Conservation (phyloP, 2,113 vertebrate genomes). For the Hippocampus guttulatus region DNA sequence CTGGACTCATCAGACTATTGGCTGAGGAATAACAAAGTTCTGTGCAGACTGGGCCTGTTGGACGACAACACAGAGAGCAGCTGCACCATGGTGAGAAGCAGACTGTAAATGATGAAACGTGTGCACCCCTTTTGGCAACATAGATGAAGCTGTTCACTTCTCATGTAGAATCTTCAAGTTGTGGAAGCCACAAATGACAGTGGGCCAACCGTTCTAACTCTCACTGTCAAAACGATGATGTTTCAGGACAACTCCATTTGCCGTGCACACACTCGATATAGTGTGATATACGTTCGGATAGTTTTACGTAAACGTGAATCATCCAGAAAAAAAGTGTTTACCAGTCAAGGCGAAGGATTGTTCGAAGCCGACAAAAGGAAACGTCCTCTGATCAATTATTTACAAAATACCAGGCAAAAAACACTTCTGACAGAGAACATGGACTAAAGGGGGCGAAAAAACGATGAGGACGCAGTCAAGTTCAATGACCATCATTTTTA, state of each 20-base stretch:
- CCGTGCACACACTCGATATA: background rate
- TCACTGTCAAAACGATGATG: slow-evolving; percentile 1
- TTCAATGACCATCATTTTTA: too few species aligned
- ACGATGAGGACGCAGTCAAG: too few species aligned
- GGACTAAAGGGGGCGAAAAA: too few species aligned
- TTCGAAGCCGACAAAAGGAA: too few species aligned
- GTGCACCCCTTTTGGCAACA: slow-evolving; percentile 14
- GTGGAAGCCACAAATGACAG: slow-evolving; percentile 2
- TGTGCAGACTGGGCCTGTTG: slow-evolving; percentile 85
- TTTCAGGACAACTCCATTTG: background rate
- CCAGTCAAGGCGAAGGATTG: too few species aligned
- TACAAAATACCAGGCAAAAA: too few species aligned
- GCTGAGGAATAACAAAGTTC: slow-evolving; percentile 85
- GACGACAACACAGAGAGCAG: slow-evolving; percentile 82
- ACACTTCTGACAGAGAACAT: too few species aligned
- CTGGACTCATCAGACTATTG: slow-evolving; percentile 93
- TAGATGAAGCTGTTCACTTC: background rate
- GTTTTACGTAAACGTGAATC: too few species aligned
- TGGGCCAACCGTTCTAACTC: background rate
- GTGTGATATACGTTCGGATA: background rate
- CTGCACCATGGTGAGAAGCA: slow-evolving; percentile 84
- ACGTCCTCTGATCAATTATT: too few species aligned
- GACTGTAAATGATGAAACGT: slow-evolving; percentile 23
- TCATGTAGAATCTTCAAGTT: slow-evolving; percentile 1
- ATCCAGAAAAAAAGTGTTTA: too few species aligned